Conservation (phyloP, 1,140 invertebrate genomes). For the Penaeus japonicus region DNA sequence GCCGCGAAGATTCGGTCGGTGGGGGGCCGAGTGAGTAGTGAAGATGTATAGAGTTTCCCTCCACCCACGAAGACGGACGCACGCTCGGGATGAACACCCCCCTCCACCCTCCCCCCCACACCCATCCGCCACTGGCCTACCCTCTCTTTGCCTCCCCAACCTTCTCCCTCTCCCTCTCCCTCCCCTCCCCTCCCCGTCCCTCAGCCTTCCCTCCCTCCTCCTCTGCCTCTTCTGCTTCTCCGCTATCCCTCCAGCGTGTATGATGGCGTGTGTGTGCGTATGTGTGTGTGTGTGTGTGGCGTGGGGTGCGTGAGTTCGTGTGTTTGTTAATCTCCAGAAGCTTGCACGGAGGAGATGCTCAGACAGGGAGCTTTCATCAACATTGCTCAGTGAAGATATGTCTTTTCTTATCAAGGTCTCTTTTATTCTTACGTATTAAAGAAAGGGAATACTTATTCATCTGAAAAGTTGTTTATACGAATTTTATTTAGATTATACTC, state of each 20-base stretch:
- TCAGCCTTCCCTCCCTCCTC: background rate
- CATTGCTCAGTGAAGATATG: too few species aligned
- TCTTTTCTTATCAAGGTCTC: too few species aligned
- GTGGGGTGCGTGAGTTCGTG: too few species aligned
- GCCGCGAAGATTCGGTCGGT: background rate
- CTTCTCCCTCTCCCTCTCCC: background rate
- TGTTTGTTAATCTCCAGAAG: too few species aligned
- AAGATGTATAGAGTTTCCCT: conserved; percentile 46
- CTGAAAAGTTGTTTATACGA: too few species aligned
- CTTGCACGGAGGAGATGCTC: too few species aligned
- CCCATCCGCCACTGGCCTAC: background rate
- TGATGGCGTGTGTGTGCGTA: background rate
- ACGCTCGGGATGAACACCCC: background rate
- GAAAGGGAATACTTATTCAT: too few species aligned
- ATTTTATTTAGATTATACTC: too few species aligned
- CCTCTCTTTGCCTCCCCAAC: background rate
- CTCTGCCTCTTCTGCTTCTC: background rate
- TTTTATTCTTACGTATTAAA: too few species aligned
- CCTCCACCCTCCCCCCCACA: too few species aligned
- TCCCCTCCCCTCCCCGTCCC: background rate
- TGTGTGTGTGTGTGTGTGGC: background rate
- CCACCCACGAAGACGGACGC: conserved; percentile 24
- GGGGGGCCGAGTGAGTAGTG: conserved; percentile 6
- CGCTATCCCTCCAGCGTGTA: background rate
- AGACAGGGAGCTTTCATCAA: too few species aligned